A percentile compares a stretch with the other conserved stretches of the same genome.
Conservation (phyloP, 2,113 vertebrate genomes). For the Semnornis frantzii region DNA sequence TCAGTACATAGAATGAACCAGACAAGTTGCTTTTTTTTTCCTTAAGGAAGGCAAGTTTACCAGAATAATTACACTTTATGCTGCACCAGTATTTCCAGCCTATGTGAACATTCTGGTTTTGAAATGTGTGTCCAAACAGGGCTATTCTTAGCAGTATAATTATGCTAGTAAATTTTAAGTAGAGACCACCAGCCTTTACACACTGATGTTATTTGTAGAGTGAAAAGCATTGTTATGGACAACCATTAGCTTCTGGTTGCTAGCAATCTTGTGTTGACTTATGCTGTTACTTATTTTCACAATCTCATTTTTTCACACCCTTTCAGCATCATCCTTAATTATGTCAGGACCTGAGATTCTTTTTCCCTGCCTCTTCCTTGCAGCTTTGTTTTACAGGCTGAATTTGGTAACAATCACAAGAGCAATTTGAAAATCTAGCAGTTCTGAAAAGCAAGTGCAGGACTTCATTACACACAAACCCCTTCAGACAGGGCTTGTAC, state of each 20-base stretch:
- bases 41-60: not conserved
- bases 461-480: not conserved
- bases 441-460: not conserved
- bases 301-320: not conserved
- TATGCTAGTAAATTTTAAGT: slow-evolving; percentile 4
- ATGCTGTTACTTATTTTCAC: not conserved
- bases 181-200: not conserved
- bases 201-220: not conserved
- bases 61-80: not conserved
- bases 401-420: not conserved
- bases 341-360: not conserved
- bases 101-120: not conserved
- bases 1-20: not conserved
- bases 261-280: not conserved
- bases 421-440: not conserved
- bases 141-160: not conserved
- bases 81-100: not conserved
- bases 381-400: not conserved
- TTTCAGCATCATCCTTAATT: not conserved
- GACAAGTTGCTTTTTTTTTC: not conserved
- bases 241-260: not conserved
- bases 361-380: not conserved
- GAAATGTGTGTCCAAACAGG: not conserved
- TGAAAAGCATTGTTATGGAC: not conserved
- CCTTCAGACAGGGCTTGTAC: not conserved